These are phyloP conservation scores for Tuta absoluta DNA, from an alignment of 2,888 invertebrate species.

Conservation along the genomic window DNA sequence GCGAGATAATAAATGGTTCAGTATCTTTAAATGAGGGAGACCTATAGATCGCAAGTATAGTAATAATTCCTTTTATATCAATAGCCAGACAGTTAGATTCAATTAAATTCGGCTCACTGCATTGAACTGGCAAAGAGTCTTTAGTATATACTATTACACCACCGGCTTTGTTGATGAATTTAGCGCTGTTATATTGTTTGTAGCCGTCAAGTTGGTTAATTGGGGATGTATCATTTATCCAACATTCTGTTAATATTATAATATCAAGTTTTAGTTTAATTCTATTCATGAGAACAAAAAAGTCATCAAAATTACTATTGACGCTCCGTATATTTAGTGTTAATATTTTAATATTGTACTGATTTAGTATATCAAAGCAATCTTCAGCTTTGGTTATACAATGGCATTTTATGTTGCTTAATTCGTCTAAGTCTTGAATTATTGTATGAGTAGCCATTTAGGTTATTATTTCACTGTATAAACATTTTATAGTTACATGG, in stretches of 20 bases:
- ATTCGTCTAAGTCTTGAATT: conserved; percentile 3
- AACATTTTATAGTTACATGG: no score
- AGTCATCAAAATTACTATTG: conserved; percentile 26
- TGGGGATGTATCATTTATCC: conserved; percentile 23
- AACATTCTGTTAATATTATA: conserved; percentile 29
- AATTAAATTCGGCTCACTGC: background rate
- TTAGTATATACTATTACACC: conserved; percentile 27
- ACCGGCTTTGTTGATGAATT: conserved; percentile 29
- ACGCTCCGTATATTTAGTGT: conserved; percentile 28
- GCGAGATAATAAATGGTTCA: background rate
- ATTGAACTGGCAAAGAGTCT: background rate
- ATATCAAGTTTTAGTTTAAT: conserved; percentile 23
- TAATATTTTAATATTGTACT: conserved; percentile 8
- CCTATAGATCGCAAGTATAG: background rate
- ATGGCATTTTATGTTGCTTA: conserved; percentile 5
- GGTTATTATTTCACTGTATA: no score
- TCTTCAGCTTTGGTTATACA: conserved; percentile 4
- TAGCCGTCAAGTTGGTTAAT: conserved; percentile 28
- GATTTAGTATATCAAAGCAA: background rate
- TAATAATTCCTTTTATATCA: conserved; percentile 1
- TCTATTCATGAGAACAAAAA: conserved; percentile 24
- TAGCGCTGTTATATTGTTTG: conserved; percentile 18
- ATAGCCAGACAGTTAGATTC: conserved; percentile 5
- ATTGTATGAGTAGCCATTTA: background rate
- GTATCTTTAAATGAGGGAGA: background rate